phyloP scores from a whole-genome alignment of 2,888 invertebrate species.

The Nudaria mundana region DNA sequence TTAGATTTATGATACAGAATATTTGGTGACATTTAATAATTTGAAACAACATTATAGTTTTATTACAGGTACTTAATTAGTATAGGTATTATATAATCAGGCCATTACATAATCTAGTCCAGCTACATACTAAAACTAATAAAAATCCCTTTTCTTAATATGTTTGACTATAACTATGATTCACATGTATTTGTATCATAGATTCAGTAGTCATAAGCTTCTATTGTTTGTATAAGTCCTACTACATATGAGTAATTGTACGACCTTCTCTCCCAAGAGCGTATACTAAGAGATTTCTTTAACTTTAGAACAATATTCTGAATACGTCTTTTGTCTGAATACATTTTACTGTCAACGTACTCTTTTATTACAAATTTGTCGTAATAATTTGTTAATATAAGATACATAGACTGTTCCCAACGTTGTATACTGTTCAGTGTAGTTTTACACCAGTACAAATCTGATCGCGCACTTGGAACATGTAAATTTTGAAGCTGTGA shows the following conservation, averaged over 20 bases:
- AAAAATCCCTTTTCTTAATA: too few species aligned
- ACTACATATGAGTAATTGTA: slow-evolving; percentile 3
- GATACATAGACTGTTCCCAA: slow-evolving; percentile 26
- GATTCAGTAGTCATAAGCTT: too few species aligned
- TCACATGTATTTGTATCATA: too few species aligned
- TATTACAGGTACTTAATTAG: too few species aligned
- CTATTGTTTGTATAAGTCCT: too few species aligned
- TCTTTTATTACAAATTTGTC: slow-evolving; percentile 36
- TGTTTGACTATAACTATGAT: too few species aligned
- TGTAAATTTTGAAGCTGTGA: slow-evolving; percentile 31
- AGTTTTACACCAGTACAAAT: slow-evolving; percentile 18
- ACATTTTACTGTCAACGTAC: slow-evolving; percentile 38
- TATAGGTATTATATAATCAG: too few species aligned
- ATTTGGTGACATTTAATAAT: too few species aligned
- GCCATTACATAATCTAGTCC: too few species aligned
- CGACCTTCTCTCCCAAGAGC: slow-evolving; percentile 24
- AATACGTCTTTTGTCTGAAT: slow-evolving; percentile 24
- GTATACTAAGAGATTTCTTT: slow-evolving; percentile 16
- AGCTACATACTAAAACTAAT: too few species aligned
- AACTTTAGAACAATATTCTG: slow-evolving; percentile 20
- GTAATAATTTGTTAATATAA: slow-evolving; percentile 35
- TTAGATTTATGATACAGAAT: too few species aligned
- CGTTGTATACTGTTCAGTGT: slow-evolving; percentile 21
- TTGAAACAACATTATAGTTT: too few species aligned
- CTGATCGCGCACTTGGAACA: slow-evolving; percentile 14